These are phyloP conservation scores for Pyxicephalus adspersus DNA, from an alignment of 2,113 vertebrate genomes.

Conservation along the genomic window DNA sequence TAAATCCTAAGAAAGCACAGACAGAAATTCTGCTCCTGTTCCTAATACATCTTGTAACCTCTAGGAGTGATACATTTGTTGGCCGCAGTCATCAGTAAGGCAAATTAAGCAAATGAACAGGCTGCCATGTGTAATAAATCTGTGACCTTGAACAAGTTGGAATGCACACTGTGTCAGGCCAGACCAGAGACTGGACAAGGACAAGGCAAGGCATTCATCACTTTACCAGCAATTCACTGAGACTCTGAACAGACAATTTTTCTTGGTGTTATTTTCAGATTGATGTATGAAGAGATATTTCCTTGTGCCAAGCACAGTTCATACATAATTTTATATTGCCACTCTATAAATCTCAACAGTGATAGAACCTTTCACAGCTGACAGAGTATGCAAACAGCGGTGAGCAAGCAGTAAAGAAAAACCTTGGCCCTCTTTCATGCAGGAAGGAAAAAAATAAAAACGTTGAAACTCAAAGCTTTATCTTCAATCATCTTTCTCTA, in stretches of 20 bases:
- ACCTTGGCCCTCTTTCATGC: slow-evolving; percentile 44
- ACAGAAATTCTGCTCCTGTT: slow-evolving; percentile 10
- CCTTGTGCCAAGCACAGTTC: slow-evolving; percentile 54
- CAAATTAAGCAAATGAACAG: slow-evolving; percentile 57
- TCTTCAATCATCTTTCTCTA: slow-evolving; percentile 33
- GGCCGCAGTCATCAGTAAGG: slow-evolving; percentile 51
- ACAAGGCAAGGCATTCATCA: slow-evolving; percentile 47
- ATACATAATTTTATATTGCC: slow-evolving; percentile 56
- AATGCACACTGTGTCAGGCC: slow-evolving; percentile 42
- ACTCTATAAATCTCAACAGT: slow-evolving; percentile 54
- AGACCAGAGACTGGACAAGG: slow-evolving; percentile 49
- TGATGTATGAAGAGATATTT: slow-evolving; percentile 57
- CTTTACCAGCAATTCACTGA: slow-evolving; percentile 50
- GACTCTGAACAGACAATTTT: slow-evolving; percentile 52
- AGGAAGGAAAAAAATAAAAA: slow-evolving; percentile 17
- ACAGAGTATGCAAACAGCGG: slow-evolving; percentile 52
- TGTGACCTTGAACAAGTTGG: slow-evolving; percentile 50
- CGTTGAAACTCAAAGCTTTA: slow-evolving; percentile 37
- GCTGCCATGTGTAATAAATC: slow-evolving; percentile 51
- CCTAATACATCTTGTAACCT: slow-evolving; percentile 30
- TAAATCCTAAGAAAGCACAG: not conserved
- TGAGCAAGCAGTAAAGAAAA: slow-evolving; percentile 41
- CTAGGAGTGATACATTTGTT: slow-evolving; percentile 48
- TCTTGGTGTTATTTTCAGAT: slow-evolving; percentile 57
- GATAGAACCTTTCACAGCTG: slow-evolving; percentile 52